These are phyloP conservation scores for Manis crassicaudata DNA, from an alignment of 2,797 vertebrate species.

Conservation along the genomic window DNA sequence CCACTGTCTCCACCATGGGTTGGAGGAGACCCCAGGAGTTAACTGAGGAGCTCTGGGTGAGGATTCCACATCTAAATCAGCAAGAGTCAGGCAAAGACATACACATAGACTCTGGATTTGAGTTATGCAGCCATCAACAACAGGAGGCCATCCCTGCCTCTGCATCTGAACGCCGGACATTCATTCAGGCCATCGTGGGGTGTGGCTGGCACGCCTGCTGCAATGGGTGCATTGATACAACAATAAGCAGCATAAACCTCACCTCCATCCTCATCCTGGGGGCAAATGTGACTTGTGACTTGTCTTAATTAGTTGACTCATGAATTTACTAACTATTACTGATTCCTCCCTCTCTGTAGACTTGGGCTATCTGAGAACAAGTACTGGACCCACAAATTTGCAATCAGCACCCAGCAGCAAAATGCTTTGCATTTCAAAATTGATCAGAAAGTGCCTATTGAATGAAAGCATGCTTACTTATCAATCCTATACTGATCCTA, in stretches of 20 bases:
- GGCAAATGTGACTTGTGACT: neutral
- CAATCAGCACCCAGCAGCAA: neutral
- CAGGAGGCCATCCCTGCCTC: too few relatives aligned
- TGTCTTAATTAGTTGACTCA: neutral
- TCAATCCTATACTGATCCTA: neutral
- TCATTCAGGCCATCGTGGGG: neutral
- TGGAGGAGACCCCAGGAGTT: neutral
- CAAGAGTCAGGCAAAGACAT: neutral
- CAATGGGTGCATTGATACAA: neutral
- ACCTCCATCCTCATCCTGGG: neutral
- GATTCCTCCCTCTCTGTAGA: neutral
- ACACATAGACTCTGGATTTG: neutral
- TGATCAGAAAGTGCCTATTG: neutral
- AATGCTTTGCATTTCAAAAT: neutral
- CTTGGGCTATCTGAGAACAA: neutral
- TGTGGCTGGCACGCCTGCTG: neutral
- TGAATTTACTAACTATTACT: too few relatives aligned
- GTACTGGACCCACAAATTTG: fast-evolving
- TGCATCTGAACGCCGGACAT: too few relatives aligned
- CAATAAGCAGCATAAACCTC: neutral
- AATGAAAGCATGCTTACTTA: neutral
- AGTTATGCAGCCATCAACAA: neutral
- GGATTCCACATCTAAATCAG: neutral
- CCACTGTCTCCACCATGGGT: neutral
- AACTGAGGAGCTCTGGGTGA: neutral